Conservation (phyloP, 2,888 invertebrate genomes). For the Drosophila nigricruria region DNA sequence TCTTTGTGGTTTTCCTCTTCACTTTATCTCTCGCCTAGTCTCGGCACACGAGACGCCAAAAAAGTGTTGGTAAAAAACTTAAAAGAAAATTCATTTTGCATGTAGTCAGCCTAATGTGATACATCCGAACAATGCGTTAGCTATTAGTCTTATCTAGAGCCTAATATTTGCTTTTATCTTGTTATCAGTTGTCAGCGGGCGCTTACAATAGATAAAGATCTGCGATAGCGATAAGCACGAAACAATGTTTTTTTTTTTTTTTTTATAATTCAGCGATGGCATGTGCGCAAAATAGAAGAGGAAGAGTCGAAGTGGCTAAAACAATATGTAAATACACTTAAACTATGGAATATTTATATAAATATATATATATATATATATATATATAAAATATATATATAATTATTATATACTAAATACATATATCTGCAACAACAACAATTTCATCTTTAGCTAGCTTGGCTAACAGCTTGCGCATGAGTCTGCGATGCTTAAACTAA, state of each 20-base stretch:
- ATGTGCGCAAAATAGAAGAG: constrained; percentile 32
- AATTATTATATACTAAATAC: too few species aligned
- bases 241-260: not conserved
- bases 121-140: constrained; percentile 3
- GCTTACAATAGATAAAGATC: constrained; percentile 32
- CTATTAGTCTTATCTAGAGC: constrained; percentile 19
- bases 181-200: constrained; percentile 36
- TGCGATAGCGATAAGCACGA: constrained; percentile 11
- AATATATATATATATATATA: not conserved
- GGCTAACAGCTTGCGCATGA: not conserved
- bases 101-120: not conserved
- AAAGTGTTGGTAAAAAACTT: constrained; percentile 1
- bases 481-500: not conserved
- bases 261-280: not conserved
- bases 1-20: constrained; percentile 3
- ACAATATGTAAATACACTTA: not conserved
- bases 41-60: constrained; percentile 67
- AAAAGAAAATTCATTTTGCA: not conserved
- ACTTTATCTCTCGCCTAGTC: constrained; percentile 6
- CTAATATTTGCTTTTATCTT: constrained; percentile 34
- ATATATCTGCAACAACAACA: not conserved
- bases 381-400: not conserved
- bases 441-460: too few species aligned
- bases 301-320: not conserved
- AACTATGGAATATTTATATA: not conserved